Evolutionary conservation across 2,888 invertebrate species (phyloP), one percentile per base, ranked within the genome.

Genomic region (Didymodactylos carnosus): DNA sequence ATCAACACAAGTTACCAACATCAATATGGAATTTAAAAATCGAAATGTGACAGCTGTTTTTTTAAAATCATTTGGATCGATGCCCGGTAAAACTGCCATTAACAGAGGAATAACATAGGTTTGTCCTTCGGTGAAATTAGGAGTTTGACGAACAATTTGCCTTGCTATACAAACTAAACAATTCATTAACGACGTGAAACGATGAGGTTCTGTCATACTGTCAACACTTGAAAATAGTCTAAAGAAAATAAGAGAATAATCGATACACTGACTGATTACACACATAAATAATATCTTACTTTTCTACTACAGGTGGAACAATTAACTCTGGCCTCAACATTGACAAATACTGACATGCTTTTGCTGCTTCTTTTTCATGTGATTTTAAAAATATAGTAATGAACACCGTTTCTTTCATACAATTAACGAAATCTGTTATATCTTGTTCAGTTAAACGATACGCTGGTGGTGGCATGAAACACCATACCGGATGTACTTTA

Each of bases 131-230:
- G 80, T 80, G 76, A 79, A 82, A 77, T 79, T 78, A 7, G 77
- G 76, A 23, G 78, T 77, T 27, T 89, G 19, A 89, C 86, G 82
- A 89, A 84, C 78, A 80, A 85, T 80, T 14, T 83, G 80, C 27
- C 84, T 79, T 4, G 81, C 78, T n/a, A 83, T 82, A 5, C 81
- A 79, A 41, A 83, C 81, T 13, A 84, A 78, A 78, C 83, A 84
- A 77, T 80, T 81, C 77, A 85, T 80, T 69, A 85, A 83, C 62
- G 85, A 79, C 70, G 80, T 80, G 78, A 79, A 80, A 51, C 80
- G 88, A 81, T 93, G 91, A 0, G 94, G 93, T 82, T 94, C 93
- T 0, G 91, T 92, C 43, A 92, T 82, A 2, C 91, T 91, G 79
- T 91, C 91, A 80, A 94, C n/a, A 1, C 29, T 35, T 29, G 27